Base-by-base conservation (phyloP, 2,888 invertebrate genomes). In the Thelaira solivaga region DNA sequence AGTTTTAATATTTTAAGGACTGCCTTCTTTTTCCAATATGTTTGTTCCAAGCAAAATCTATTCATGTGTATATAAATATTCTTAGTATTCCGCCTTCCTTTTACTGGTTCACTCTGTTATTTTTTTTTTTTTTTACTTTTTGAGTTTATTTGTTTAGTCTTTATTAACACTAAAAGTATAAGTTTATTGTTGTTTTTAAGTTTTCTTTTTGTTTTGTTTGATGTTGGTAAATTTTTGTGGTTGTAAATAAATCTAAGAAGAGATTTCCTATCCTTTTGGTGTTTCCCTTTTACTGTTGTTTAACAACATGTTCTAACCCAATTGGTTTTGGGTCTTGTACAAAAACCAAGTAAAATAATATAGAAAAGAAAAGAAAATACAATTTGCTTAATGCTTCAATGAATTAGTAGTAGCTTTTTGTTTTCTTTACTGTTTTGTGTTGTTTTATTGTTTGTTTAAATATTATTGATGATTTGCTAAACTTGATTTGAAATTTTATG, bases 331-430 rank as follows among this genome's bases (percentile, higher is more conserved):
- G 69, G 47, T 5, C 34, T 49, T 13, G 8, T 11, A 41, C 6
- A 13, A 31, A 34, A 49, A 51, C 1, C 1, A 11, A 1, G 11
- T n/a, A n/a, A n/a, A n/a, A n/a, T n/a, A n/a, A n/a, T n/a, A n/a
- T n/a, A n/a, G n/a, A n/a, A n/a, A 34, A 34, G 8, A 18, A 39
- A 20, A 62, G 10, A 64, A 34, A 49, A 64, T 7, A 51, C 24
- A 64, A 47, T 45, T 16, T 24, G 53, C 41, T 76, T 64, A 69
- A 57, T 59, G 69, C 57, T 76, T 59, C 57, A 76, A 31, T 76
- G 34, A 69, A 45, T 64, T 59, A 36, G 31, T 8, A 68, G 53
- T 24, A 41, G 31, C 34, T 43, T 41, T 55, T 53, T 43, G 41
- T 55, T 45, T n/a, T 57, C 57, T 39, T 41, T 26, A 11, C 31